phyloP scores from a whole-genome alignment of 2,113 vertebrate species.

The Carassius auratus region DNA sequence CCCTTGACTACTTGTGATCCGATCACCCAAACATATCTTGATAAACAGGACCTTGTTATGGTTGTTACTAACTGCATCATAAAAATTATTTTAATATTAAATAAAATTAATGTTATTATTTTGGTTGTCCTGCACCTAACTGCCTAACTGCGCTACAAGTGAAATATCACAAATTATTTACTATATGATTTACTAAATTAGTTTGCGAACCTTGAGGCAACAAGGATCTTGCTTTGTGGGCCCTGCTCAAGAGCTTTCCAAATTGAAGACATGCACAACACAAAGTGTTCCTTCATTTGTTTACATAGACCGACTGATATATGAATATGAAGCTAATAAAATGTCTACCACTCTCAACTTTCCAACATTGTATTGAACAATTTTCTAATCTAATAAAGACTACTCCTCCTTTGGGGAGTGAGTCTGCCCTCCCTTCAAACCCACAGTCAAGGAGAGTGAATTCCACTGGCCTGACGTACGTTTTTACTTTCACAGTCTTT shows the following conservation, averaged over 20 bases:
- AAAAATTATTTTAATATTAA: background rate
- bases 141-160: background rate
- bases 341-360: slow-evolving; percentile 15
- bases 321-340: slow-evolving; percentile 34
- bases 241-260: background rate
- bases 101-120: too few relatives aligned
- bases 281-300: slow-evolving; percentile 23
- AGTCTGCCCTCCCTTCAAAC: slow-evolving; percentile 43
- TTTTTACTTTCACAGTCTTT: slow-evolving; percentile 32
- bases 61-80: background rate
- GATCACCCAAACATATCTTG: too few relatives aligned
- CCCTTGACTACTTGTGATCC: too few relatives aligned
- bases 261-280: background rate
- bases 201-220: too few relatives aligned
- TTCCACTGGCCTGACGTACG: slow-evolving; percentile 59
- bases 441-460: slow-evolving; percentile 45
- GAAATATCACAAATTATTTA: background rate
- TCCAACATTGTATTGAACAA: background rate
- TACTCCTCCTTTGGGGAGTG: slow-evolving; percentile 38
- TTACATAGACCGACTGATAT: slow-evolving; percentile 20
- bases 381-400: slow-evolving; percentile 51
- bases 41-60: too few relatives aligned
- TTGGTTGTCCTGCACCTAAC: too few relatives aligned
- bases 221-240: too few relatives aligned
- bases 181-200: too few relatives aligned